phyloP scores from a whole-genome alignment of 2,888 invertebrate genomes.

The Acrocera orbiculus region DNA sequence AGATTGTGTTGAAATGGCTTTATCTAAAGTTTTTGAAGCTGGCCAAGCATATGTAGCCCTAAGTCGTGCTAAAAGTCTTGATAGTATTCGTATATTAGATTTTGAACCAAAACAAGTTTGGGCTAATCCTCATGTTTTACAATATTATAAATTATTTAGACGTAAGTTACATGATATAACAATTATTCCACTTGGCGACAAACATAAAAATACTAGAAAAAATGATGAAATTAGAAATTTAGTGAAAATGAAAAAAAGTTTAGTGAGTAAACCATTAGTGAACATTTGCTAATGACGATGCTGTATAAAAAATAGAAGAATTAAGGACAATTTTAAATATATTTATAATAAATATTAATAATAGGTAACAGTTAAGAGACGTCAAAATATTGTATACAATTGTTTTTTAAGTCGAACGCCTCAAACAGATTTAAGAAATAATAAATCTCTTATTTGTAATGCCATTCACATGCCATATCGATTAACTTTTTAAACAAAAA shows the following conservation, averaged over 20 bases:
- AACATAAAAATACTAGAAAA: slow-evolving; percentile 11
- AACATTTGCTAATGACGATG: slow-evolving; percentile 25
- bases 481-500: too few relatives aligned
- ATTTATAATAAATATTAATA: too few relatives aligned
- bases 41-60: slow-evolving; percentile 94
- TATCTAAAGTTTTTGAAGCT: slow-evolving; percentile 81
- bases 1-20: slow-evolving; percentile 89
- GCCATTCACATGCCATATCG: too few relatives aligned
- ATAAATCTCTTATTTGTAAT: too few relatives aligned
- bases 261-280: slow-evolving; percentile 28
- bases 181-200: slow-evolving; percentile 41
- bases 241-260: slow-evolving; percentile 26
- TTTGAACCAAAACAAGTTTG: slow-evolving; percentile 75
- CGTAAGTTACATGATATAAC: slow-evolving; percentile 44
- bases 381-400: too few relatives aligned
- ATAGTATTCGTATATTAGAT: slow-evolving; percentile 69
- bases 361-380: too few relatives aligned
- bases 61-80: slow-evolving; percentile 75
- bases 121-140: slow-evolving; percentile 68
- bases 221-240: slow-evolving; percentile 16
- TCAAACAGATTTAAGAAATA: too few relatives aligned
- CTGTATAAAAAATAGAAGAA: too few relatives aligned
- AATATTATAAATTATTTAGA: slow-evolving; percentile 59
- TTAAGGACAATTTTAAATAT: too few relatives aligned
- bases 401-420: too few relatives aligned